Base-by-base conservation (phyloP, 2,888 invertebrate species). In the Drosophila subquinaria region DNA sequence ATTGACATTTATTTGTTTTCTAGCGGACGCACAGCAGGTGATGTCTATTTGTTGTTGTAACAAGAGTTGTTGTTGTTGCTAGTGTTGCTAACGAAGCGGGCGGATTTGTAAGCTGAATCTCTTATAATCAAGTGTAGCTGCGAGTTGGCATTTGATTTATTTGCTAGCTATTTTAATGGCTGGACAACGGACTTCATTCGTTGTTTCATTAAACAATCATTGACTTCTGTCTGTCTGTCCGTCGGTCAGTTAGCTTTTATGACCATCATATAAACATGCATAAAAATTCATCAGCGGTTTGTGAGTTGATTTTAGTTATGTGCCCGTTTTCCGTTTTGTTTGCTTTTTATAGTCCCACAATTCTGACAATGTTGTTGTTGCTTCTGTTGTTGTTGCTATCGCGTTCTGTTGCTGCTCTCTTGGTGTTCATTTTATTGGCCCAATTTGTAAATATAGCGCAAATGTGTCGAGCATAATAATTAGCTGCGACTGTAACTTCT, bases 391-490 rank as follows among this genome's bases (percentile, higher is more conserved):
- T 27, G 38, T 11, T 48, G 10, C 42, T 57, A 63, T 51, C 65
- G 45, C 36, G 47, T 47, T 57, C 47, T 47, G 43, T 51, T 38
- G 64, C 38, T 62, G 60, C 35, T 72, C 57, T 15, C 63, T 61
- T 84, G 80, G 88, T 88, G 87, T 86, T 86, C 80, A 74, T 88
- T 87, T 87, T 88, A 86, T 86, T 86, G 86, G 84, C 89, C 89
- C 76, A 86, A 86, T 88, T 87, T 87, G 89, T 88, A 79, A 86
- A 87, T 84, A 88, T 84, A 84, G 84, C 86, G 69, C 81, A 79
- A 75, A 82, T 87, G 82, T 86, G 86, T 84, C 67, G 84, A 76
- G 86, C 89, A 86, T 86, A 82, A 78, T 79, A 86, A 86, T 88
- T 87, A 88, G 83, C 43, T 53, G 65, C n/a, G 57, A 11, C 35